Percentiles rank a stretch among this genome's conserved stretches.
These are phyloP conservation scores for Paragorgia papillata DNA, from an alignment of 92 coral and sea anemone species.

Conservation along the genomic window DNA sequence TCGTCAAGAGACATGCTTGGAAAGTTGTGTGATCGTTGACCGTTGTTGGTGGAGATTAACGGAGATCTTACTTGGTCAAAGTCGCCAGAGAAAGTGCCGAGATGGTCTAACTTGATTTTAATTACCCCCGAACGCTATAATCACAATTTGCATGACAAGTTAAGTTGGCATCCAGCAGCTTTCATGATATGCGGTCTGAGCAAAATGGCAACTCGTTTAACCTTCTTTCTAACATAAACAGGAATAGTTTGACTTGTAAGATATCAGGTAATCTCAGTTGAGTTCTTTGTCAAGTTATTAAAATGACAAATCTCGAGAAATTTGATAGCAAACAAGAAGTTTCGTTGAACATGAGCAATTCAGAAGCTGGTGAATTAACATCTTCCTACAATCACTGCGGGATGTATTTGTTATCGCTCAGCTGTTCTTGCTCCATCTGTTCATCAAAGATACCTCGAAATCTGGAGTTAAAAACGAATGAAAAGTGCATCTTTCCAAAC, in stretches of 20 bases:
- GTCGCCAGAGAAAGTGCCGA: conserved; percentile 7
- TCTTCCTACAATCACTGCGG: conserved; percentile 1
- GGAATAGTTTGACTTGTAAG: background rate
- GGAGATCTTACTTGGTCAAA: conserved; percentile 3
- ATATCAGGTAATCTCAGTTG: background rate
- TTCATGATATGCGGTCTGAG: background rate
- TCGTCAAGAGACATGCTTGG: conserved; percentile 50
- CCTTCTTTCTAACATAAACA: background rate
- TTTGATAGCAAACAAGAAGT: background rate
- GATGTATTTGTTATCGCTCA: conserved; percentile 42
- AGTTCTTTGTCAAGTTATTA: background rate
- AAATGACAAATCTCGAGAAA: background rate
- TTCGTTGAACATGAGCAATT: background rate
- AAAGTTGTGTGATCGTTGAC: no score
- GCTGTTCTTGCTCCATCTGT: conserved; percentile 4
- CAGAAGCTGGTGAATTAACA: background rate
- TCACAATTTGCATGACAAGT: conserved; percentile 43
- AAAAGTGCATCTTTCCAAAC: background rate
- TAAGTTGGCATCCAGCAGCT: conserved; percentile 28
- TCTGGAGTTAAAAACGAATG: conserved; percentile 26
- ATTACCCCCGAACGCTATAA: conserved; percentile 36
- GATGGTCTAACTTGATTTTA: conserved; percentile 2
- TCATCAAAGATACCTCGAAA: background rate
- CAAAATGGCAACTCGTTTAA: background rate
- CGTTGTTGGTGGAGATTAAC: background rate